Conservation (phyloP, 1,140 invertebrate species). For the Oreohelix idahoensis region DNA sequence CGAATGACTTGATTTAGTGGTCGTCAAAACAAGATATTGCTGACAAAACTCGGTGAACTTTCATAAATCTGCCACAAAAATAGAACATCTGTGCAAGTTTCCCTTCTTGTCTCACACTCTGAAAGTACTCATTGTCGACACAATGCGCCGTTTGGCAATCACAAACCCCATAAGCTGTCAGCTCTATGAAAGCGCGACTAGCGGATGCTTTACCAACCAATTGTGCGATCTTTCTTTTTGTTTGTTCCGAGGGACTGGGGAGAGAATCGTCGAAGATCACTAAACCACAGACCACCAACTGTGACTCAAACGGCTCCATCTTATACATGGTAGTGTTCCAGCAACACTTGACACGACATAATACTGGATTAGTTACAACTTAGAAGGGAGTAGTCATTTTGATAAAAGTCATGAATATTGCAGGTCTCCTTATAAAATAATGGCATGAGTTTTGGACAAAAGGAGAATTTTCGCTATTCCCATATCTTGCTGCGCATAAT, state of each 20-base stretch:
- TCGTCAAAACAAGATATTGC: not conserved
- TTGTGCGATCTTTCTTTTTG: not conserved
- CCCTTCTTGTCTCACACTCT: not conserved
- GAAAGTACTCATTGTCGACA: not conserved
- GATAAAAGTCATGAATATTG: too few species aligned
- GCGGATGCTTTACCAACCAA: not conserved
- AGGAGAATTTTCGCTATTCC: too few species aligned
- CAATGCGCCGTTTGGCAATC: not conserved
- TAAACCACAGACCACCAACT: not conserved
- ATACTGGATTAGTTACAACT: too few species aligned
- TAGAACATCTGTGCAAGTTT: not conserved
- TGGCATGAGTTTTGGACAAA: too few species aligned
- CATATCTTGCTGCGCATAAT: too few species aligned
- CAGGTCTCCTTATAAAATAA: too few species aligned
- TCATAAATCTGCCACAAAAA: not conserved
- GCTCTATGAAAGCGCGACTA: not conserved
- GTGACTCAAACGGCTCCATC: too few species aligned
- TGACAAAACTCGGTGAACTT: not conserved
- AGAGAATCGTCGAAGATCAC: not conserved
- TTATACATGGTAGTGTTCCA: too few species aligned
- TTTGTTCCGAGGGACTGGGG: not conserved
- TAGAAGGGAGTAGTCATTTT: too few species aligned
- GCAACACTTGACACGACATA: too few species aligned
- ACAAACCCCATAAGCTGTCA: not conserved
- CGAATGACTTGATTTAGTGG: too few species aligned